A percentile compares a stretch with the other conserved stretches of the same genome.
These are phyloP conservation scores for Cephalopachus bancanus DNA, from an alignment of 2,797 vertebrate species.

Conservation along the genomic window DNA sequence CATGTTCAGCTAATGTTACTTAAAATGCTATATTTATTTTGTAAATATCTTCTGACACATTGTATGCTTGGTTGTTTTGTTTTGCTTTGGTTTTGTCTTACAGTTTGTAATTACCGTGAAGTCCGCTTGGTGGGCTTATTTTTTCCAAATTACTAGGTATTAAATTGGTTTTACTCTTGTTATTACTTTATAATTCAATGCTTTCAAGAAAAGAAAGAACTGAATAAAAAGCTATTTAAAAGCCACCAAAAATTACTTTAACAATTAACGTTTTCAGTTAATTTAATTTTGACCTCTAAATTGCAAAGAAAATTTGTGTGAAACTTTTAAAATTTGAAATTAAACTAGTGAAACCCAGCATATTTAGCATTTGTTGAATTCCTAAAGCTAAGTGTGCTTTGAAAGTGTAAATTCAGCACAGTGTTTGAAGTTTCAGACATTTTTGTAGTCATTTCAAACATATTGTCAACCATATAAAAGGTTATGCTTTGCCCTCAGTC, in stretches of 20 bases:
- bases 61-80: neutral
- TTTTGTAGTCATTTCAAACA: constrained; percentile 76
- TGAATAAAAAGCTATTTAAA: neutral
- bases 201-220: neutral
- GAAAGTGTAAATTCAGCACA: constrained; percentile 71
- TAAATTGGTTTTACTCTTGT: neutral
- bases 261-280: neutral
- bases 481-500: constrained; percentile 69
- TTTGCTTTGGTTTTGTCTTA: neutral
- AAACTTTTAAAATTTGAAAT: constrained; percentile 66
- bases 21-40: neutral
- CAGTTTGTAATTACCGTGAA: neutral
- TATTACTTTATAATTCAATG: neutral
- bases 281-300: constrained; percentile 30
- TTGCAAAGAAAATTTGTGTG: neutral
- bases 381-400: constrained; percentile 74
- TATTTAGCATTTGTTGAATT: constrained; percentile 63
- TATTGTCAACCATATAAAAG: constrained; percentile 72
- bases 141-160: neutral
- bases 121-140: neutral
- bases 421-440: constrained; percentile 76
- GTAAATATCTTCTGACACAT: neutral
- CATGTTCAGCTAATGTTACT: neutral
- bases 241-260: neutral
- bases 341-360: neutral